Conservation (phyloP, 2,797 vertebrate species). For the Aldrovandia affinis region DNA sequence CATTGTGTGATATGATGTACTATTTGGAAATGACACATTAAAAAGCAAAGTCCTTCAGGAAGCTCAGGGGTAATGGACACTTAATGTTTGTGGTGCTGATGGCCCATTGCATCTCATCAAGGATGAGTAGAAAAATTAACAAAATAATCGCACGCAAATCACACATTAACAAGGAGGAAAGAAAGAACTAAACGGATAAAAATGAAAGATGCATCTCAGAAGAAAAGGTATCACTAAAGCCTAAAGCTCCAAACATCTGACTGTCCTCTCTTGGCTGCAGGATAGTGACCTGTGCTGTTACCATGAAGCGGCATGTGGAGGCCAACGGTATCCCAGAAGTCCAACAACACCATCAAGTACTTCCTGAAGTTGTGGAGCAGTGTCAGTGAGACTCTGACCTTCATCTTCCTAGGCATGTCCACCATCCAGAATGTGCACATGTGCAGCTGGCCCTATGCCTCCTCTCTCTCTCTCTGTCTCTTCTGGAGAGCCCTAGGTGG, state of each 20-base stretch:
- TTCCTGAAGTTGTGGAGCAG: conserved; percentile 99
- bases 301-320: conserved; percentile 84
- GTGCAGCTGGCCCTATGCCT: conserved; percentile 97
- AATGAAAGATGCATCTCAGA: no score
- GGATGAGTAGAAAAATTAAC: no score
- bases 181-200: no score
- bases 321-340: conserved; percentile 94
- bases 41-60: no score
- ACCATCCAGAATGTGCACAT: conserved; percentile 80
- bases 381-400: conserved; percentile 96
- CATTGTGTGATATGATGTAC: neutral
- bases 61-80: no score
- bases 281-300: conserved; percentile 81
- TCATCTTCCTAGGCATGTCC: conserved; percentile 96
- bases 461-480: conserved; percentile 86
- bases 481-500: conserved; percentile 89
- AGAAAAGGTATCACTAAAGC: no score
- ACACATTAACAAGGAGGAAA: no score
- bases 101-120: no score
- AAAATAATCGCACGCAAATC: no score
- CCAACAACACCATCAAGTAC: conserved; percentile 98
- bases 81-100: no score
- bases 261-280: conserved; percentile 51
- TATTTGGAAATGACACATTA: no score
- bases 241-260: neutral